Evolutionary conservation across 2,888 invertebrate genomes (phyloP), one percentile per base, ranked within the genome.

Genomic region (Abrostola tripartita): DNA sequence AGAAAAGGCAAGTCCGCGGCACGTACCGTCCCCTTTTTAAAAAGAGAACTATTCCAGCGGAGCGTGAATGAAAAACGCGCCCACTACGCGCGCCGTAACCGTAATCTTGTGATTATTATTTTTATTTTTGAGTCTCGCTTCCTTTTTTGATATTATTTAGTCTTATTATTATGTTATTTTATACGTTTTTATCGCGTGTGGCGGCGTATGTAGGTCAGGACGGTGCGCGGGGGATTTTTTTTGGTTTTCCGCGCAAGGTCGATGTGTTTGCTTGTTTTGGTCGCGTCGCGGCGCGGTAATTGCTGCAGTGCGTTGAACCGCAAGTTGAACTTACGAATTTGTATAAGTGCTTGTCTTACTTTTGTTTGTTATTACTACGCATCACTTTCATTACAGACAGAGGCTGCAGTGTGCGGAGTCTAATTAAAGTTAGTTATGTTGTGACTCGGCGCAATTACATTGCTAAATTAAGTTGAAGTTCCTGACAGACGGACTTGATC

Each of bases 21-120:
- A 93, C 93, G 93, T 92, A 91, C 90, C 87, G 86, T 79, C 87
- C 85, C 83, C 80, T 79, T 79, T 89, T 91, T 92, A 94, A 94
- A 94, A 94, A 93, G 92, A 94, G 88, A 93, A 94, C 93, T 94
- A 94, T 94, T 89, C 85, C 80, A 86, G 72, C 89, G 83, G 85
- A 91, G 94, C 94, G 94, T 94, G 94, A 94, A 94, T 94, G 94
- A 92, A 92, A 92, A 92, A 92, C 90, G 89, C 90, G 85, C 81
- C 86, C 86, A 85, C 88, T 86, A 84, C 88, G 85, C 72, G 75
- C 72, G 58, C 67, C 76, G 87, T 90, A 89, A 93, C 94, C 90
- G 94, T 94, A 93, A 93, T 92, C 91, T 90, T 85, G 84, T 85
- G 87, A 89, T 93, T 92, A 93, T 93, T 93, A 93, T 92, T 94